Percentiles rank a stretch among this genome's conserved stretches.
phyloP scores from a whole-genome alignment of 2,797 vertebrate species.

The Enteromius afrohamiltoni region DNA sequence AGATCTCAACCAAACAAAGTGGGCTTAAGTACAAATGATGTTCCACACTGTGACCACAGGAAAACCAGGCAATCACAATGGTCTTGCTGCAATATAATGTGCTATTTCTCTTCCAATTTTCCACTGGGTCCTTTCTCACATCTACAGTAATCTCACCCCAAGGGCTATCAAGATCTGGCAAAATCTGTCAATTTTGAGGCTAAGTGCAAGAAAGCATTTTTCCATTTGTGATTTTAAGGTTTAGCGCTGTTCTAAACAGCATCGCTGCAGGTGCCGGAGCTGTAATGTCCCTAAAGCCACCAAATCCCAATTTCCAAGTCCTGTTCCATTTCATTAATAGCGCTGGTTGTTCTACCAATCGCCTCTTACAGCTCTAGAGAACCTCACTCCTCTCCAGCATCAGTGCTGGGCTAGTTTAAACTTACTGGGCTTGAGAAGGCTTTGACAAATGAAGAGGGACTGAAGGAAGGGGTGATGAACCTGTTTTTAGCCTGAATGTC shows the following conservation, averaged over 20 bases:
- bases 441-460: constrained; percentile 53
- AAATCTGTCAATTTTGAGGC: constrained; percentile 18
- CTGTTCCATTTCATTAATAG: constrained; percentile 28
- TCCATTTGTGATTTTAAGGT: background rate
- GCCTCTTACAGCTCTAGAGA: constrained; percentile 28
- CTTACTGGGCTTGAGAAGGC: constrained; percentile 33
- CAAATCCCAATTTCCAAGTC: constrained; percentile 24
- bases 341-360: constrained; percentile 1
- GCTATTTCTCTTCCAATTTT: constrained; percentile 26
- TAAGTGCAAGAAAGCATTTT: constrained; percentile 28
- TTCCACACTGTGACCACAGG: constrained; percentile 28
- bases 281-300: background rate
- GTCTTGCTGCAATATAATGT: constrained; percentile 12
- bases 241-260: constrained; percentile 3
- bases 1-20: constrained; percentile 14
- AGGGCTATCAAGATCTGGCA: constrained; percentile 25
- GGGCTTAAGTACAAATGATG: constrained; percentile 12
- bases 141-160: constrained; percentile 29
- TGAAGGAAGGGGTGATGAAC: constrained; percentile 42
- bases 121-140: background rate
- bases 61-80: constrained; percentile 22
- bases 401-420: constrained; percentile 18
- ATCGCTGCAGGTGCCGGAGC: background rate
- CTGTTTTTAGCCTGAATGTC: constrained; percentile 54
- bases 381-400: background rate